Percentiles rank a stretch among this genome's conserved stretches.
Conservation (phyloP, 1,140 invertebrate species). For the Phenacoccus solenopsis region DNA sequence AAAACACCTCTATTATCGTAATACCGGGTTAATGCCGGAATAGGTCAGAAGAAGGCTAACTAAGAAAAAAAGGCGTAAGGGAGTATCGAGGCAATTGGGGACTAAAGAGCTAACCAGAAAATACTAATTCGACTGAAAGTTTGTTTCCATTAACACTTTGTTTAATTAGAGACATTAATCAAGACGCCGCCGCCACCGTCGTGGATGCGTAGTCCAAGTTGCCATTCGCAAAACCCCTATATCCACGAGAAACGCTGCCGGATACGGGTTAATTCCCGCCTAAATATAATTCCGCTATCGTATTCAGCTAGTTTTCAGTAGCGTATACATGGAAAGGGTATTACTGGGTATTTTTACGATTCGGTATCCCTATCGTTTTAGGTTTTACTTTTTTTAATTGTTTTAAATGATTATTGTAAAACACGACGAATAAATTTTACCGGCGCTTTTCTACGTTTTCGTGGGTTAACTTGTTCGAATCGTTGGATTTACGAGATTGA, state of each 20-base stretch:
- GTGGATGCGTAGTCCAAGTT: neutral
- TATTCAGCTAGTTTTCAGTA: neutral
- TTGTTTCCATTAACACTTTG: slow-evolving; percentile 2
- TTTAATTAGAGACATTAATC: slow-evolving; percentile 3
- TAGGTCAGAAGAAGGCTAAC: no score
- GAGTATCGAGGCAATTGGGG: no score
- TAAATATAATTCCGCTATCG: slow-evolving; percentile 3
- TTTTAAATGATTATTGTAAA: neutral
- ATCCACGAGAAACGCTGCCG: neutral
- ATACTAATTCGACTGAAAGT: neutral
- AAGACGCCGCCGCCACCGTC: neutral
- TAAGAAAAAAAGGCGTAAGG: no score
- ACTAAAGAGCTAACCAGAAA: neutral
- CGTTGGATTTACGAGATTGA: no score
- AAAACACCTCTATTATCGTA: no score
- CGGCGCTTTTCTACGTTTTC: neutral
- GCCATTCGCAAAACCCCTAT: neutral
- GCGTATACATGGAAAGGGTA: neutral
- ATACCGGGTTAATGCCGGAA: no score
- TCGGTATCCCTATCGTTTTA: neutral
- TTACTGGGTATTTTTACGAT: neutral
- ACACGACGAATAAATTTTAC: neutral
- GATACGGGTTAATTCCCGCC: neutral
- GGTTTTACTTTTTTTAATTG: neutral
- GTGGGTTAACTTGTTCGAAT: no score